Evolutionary conservation across 2,113 vertebrate genomes (phyloP), one percentile per base, ranked within the genome.

Genomic region (Entelurus aequoreus): DNA sequence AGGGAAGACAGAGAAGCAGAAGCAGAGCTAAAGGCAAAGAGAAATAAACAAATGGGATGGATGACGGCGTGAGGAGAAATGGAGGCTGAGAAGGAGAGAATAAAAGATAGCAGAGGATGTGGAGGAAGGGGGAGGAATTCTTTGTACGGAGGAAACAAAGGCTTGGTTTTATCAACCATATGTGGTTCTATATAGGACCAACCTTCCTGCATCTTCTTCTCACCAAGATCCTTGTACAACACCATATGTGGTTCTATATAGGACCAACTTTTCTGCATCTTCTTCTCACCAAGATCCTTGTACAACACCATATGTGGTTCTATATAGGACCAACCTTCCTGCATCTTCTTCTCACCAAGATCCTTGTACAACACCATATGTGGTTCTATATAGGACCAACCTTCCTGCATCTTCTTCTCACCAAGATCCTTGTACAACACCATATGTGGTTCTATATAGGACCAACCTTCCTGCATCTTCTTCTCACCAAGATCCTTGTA

Each of bases 401-500:
- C 68, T 60, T 74, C 52, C 66, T 60, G 46, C 62, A 77, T 81
- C 62, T 62, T 72, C 55, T 76, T 85, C 81, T 72, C 77, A 67
- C 57, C 63, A 60, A 75, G 62, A 73, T 78, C 72, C 69, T 69
- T 73, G 74, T 69, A 66, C 19, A 19, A 19, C 19, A 19, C 19
- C 19, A 19, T 19, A 19, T 19, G 19, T 19, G 19, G 19, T 19
- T 19, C 19, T 19, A 19, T 19, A 19, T 21, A 51, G 21, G 56
- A 76, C 74, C 66, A 73, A 60, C 70, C 68, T 60, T 74, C 52
- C 66, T 60, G 46, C 62, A 77, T 81, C 62, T 62, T 72, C 55
- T 76, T 85, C 81, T 72, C 77, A 67, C 57, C 63, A 60, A 75
- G 62, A 73, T 78, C 72, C 69, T 69, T 73, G 74, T 69, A 66